Evolutionary conservation across 2,888 invertebrate species (phyloP), one percentile per base, ranked within the genome.

Genomic region (Plagiodera versicolora): DNA sequence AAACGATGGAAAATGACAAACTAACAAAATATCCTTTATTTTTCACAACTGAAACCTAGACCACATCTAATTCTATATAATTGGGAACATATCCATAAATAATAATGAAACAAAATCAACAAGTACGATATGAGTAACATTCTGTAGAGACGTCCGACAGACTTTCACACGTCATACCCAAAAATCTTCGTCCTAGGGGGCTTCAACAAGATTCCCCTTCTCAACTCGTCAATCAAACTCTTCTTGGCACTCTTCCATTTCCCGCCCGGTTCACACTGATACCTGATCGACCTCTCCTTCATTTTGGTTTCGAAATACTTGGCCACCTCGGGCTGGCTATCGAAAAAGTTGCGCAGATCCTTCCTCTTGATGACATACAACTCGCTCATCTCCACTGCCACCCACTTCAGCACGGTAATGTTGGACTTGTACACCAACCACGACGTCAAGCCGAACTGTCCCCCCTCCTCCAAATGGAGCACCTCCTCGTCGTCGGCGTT

Each of bases 391-490:
- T 80, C 80, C 3, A 75, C 66, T 3, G 78, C 77, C 0, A 74
- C 58, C 6, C 51, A 51, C 17, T 14, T 56, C 14, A 58, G n/a
- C 5, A 18, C 11, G 8, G 17, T 28, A 9, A 20, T 32, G 18
- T 39, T 24, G 11, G 52, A 56, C 1, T 57, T 66, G 35, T 61
- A 70, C 1, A 66, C 17, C 1, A 79, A 55, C 35, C 74, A 71
- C 39, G 39, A 39, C 4, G 73, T 65, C 60, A 79, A 76, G 0
- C 83, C 83, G 64, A 83, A 81, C 61, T 78, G 73, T 24, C 78
- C 83, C 0, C 86, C 86, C 62, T 86, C 86, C 66, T 84, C 81
- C 8, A 84, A 69, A 66, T 82, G 82, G 19, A 73, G 74, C 30
- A 80, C 83, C 80, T 87, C 87, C 55, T 81, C 81, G 4, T 81